These are phyloP conservation scores for Micromesistius poutassou DNA, from an alignment of 2,797 vertebrate genomes.

Conservation along the genomic window DNA sequence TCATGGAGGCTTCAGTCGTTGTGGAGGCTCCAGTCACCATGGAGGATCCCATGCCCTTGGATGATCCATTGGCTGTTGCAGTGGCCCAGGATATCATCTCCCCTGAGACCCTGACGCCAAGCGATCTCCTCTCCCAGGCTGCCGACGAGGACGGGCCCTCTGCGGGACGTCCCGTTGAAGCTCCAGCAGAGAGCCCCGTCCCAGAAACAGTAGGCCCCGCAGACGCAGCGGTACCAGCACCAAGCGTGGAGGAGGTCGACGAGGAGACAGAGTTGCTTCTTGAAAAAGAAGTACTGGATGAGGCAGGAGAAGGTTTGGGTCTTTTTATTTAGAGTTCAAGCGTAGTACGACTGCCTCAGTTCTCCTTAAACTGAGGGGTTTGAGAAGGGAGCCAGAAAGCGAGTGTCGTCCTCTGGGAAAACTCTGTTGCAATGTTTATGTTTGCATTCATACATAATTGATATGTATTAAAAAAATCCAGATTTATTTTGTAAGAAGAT, in stretches of 20 bases:
- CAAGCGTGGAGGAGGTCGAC: conserved; percentile 17
- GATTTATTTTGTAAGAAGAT: background rate
- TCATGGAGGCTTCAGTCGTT: background rate
- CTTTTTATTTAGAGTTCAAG: background rate
- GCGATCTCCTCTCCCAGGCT: background rate
- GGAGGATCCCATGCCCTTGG: background rate
- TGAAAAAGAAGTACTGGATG: conserved; percentile 36
- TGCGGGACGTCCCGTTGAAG: conserved; percentile 17
- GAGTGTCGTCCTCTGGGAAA: background rate
- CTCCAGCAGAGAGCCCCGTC: conserved; percentile 24
- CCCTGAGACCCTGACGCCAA: conserved; percentile 33
- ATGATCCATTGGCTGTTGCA: conserved; percentile 27
- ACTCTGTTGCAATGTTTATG: background rate
- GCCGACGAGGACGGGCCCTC: background rate
- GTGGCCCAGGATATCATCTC: conserved; percentile 32
- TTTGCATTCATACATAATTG: background rate
- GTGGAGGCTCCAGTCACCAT: background rate
- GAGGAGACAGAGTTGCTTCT: conserved; percentile 34
- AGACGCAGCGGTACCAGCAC: conserved; percentile 18
- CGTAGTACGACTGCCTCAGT: background rate
- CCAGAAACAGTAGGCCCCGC: conserved; percentile 49
- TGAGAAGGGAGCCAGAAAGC: background rate
- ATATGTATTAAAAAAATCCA: background rate
- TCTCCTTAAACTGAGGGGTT: background rate
- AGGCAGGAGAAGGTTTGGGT: conserved; percentile 56